These are phyloP conservation scores for Diarsia brunnea DNA, from an alignment of 2,888 invertebrate species.

Conservation along the genomic window DNA sequence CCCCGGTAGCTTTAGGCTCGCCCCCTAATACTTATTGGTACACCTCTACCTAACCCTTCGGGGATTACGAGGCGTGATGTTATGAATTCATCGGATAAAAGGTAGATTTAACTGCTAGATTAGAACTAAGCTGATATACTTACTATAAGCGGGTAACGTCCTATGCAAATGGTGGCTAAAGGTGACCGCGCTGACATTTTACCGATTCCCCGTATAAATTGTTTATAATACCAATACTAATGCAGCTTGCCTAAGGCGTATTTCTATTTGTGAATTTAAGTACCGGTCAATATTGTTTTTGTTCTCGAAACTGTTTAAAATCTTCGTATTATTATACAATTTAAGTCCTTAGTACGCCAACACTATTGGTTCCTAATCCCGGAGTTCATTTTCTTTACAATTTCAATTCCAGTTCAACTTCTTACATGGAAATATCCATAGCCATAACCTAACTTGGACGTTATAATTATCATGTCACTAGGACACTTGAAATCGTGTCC, in stretches of 20 bases:
- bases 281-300: neutral
- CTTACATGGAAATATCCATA: neutral
- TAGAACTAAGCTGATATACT: slow-evolving; percentile 1
- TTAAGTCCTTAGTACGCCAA: too few relatives aligned
- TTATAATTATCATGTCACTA: too few relatives aligned
- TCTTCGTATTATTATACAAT: too few relatives aligned
- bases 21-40: too few relatives aligned
- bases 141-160: slow-evolving; percentile 59
- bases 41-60: too few relatives aligned
- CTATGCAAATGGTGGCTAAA: slow-evolving; percentile 71
- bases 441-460: too few relatives aligned
- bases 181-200: slow-evolving; percentile 70
- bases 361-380: too few relatives aligned
- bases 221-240: slow-evolving; percentile 8
- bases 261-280: neutral
- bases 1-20: too few relatives aligned
- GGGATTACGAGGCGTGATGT: too few relatives aligned
- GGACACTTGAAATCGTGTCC: too few relatives aligned
- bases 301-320: too few relatives aligned
- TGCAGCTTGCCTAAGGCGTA: neutral
- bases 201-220: slow-evolving; percentile 42
- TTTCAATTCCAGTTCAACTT: neutral
- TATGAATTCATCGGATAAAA: too few relatives aligned
- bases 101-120: neutral
- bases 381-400: neutral